Conservation (phyloP, 2,888 invertebrate genomes). For the Sycophila texana region DNA sequence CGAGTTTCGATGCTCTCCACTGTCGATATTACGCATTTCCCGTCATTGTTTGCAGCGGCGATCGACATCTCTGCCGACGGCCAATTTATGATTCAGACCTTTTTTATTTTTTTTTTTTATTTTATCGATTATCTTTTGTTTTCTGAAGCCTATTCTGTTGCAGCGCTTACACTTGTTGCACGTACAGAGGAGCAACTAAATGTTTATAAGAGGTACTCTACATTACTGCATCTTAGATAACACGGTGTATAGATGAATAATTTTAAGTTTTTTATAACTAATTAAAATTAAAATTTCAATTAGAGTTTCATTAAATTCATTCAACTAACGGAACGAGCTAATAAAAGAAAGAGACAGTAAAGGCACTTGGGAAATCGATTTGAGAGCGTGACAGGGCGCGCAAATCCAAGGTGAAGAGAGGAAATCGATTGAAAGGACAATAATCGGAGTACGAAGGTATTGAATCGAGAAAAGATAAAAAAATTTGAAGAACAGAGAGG, state of each 20-base stretch:
- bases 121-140: neutral
- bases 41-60: conserved; percentile 62
- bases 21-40: conserved; percentile 63
- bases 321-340: no score
- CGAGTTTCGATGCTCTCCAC: conserved; percentile 35
- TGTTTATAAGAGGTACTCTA: no score
- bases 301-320: no score
- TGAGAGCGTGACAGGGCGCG: conserved; percentile 10
- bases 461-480: conserved; percentile 46
- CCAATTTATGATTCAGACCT: neutral
- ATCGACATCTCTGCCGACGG: neutral
- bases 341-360: neutral
- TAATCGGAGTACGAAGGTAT: conserved; percentile 40
- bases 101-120: neutral
- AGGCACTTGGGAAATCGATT: conserved; percentile 41
- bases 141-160: no score
- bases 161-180: neutral
- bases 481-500: conserved; percentile 23
- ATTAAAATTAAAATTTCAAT: conserved; percentile 18
- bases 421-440: conserved; percentile 36
- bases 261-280: conserved; percentile 17
- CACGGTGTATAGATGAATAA: no score
- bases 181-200: no score
- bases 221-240: no score
- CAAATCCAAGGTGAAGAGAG: neutral